Evolutionary conservation across 2,797 vertebrate species (phyloP), one percentile per base, ranked within the genome.

Genomic region (Podarcis siculus): DNA sequence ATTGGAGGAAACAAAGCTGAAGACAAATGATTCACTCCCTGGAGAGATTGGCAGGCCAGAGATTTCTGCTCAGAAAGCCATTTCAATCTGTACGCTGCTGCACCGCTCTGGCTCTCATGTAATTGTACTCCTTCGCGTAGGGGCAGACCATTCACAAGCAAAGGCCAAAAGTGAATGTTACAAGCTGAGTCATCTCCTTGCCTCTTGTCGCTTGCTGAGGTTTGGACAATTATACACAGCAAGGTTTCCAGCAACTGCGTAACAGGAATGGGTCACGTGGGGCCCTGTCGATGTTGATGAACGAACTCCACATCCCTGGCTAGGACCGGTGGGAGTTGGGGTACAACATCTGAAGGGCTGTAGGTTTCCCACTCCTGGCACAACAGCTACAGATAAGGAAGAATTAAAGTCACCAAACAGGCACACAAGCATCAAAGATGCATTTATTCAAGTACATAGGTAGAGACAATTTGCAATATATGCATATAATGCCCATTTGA

Each of bases 361-460:
- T 64, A 64, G 35, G 72, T 73, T 7, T 15, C 32, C 35, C 72
- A 73, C 72, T 64, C 72, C 35, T 77, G 4, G 1, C 61, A 85
- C 55, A 87, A 39, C 23, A 82, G 35, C 1, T 42, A 66, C 49
- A 12, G 75, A 64, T 58, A 72, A 86, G 86, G 49, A 89, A 80
- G 6, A 73, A 87, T 67, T 17, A 77, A 90, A 76, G 39, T n/a
- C 35, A 58, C 55, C 80, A 87, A 91, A 69, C 82, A 92, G 89
- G 88, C 89, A 85, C 5, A 81, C 71, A 66, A 89, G 72, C 0
- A 1, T 92, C 85, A 93, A 45, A 94, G 95, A 93, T 94, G 90
- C 92, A 84, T 97, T 97, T 97, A 97, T 97, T 97, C 83, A 95
- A 95, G 94, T 89, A 94, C 83, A 84, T 95, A 96, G 97, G 90